Percentiles rank a stretch among this genome's conserved stretches.
Evolutionary conservation across 2,113 vertebrate genomes (phyloP).

Genomic region (Gymnobelideus leadbeateri): DNA sequence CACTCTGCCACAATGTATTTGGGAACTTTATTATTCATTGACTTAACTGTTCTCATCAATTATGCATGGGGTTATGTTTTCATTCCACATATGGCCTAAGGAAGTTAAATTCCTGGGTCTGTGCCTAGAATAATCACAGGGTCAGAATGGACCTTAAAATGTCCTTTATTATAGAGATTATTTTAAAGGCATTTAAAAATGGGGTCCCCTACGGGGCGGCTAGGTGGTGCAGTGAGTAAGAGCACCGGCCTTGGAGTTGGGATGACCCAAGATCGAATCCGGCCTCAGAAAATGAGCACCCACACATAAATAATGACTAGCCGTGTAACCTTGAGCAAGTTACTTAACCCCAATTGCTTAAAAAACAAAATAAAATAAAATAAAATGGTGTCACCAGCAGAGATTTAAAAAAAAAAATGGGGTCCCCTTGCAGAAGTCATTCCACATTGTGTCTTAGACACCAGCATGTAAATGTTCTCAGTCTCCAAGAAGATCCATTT

Average conservation of each 20-base stretch:
- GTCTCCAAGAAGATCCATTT: background rate
- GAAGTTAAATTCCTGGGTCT: conserved; percentile 3
- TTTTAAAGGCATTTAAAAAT: background rate
- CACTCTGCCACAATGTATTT: conserved; percentile 51
- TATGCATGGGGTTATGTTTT: background rate
- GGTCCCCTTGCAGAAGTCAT: background rate
- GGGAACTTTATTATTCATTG: conserved; percentile 55
- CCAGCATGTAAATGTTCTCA: background rate
- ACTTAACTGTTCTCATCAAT: conserved; percentile 48
- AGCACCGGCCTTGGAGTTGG: no score
- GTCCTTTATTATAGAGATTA: conserved; percentile 20
- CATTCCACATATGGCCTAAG: background rate
- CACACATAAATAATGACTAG: no score
- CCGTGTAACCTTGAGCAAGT: no score
- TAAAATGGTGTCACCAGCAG: no score
- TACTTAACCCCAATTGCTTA: no score
- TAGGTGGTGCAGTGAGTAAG: no score
- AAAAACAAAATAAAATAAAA: no score
- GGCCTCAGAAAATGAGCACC: no score
- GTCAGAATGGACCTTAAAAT: background rate
- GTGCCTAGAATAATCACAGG: conserved; percentile 44
- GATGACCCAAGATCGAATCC: no score
- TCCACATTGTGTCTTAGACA: background rate
- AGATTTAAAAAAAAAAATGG: no score
- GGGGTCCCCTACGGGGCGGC: no score